Base-by-base conservation (phyloP, 1,140 invertebrate species). In the Phymastichus coffea region DNA sequence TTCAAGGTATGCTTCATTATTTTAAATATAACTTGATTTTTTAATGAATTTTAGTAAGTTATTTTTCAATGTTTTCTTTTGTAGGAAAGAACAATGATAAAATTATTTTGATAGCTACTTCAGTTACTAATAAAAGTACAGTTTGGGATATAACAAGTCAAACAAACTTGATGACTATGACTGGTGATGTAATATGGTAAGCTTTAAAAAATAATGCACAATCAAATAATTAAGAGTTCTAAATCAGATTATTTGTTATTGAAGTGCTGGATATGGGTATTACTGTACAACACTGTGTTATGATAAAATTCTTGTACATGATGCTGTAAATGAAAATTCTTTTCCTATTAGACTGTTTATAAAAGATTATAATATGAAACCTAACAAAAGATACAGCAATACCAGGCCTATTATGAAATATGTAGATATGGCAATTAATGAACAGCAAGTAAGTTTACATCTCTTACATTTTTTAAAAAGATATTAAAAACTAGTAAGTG, bases 191-290 rank as follows among this genome's bases (percentile, higher is more conserved):
- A 37, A 59, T 70, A 51, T 63, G 65, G 68, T 70, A 68, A 40
- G 12, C 51, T 23, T 47, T 37, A 37, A 41, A 41, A 61, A 40
- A 12, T 40, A 40, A n/a, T n/a, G 4, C 6, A n/a, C 17, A 40
- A 12, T 40, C 15, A n/a, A n/a, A n/a, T n/a, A n/a, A n/a, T n/a
- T n/a, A n/a, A 14, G 6, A 2, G 9, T 51, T 19, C 10, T 43
- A 48, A 30, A 59, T 52, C 17, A 53, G 26, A 55, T 57, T 4
- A 30, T 63, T 57, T 9, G 15, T 53, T 51, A 61, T 63, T 35
- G 23, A 28, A 70, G 68, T 53, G 60, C 66, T 33, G 63, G 66
- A 26, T 66, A 62, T 55, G 53, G 51, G 46, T 68, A 66, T 41
- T 66, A 56, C 44, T 68, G 49, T 44, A 12, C 37, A 35, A 35